Evolutionary conservation across 1,140 invertebrate genomes (phyloP).

Genomic region (Sitobion miscanthi): DNA sequence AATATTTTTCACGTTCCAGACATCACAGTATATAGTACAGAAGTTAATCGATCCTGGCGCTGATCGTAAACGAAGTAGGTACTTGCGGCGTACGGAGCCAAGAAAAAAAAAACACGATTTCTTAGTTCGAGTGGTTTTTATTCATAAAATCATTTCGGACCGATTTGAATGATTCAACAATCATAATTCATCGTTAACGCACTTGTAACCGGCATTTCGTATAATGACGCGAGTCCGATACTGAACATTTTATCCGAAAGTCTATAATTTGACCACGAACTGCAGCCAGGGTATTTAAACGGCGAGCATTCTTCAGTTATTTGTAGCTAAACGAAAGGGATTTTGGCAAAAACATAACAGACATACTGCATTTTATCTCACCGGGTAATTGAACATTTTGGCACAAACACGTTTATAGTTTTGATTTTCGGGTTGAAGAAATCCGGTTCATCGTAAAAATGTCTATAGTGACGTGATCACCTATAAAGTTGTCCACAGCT

Average conservation of each 20-base stretch:
- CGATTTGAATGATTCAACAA: not conserved
- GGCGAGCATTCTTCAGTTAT: slow-evolving; percentile 26
- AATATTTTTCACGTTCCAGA: not conserved
- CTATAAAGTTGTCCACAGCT: not conserved
- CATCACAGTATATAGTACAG: not conserved
- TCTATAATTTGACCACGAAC: not conserved
- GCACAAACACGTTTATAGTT: slow-evolving; percentile 21
- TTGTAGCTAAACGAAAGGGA: not conserved
- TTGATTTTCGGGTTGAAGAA: not conserved
- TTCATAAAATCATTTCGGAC: not conserved
- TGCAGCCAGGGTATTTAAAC: not conserved
- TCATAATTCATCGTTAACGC: not conserved
- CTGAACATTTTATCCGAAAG: not conserved
- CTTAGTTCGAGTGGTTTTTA: not conserved
- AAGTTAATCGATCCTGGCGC: not conserved
- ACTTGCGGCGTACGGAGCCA: not conserved
- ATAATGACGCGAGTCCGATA: not conserved
- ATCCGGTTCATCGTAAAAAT: slow-evolving; percentile 27
- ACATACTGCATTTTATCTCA: slow-evolving; percentile 4
- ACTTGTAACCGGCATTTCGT: not conserved
- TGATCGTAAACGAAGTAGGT: not conserved
- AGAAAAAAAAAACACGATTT: not conserved
- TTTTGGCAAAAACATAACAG: slow-evolving; percentile 42
- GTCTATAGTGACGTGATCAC: not conserved
- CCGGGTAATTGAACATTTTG: slow-evolving; percentile 42